These are phyloP conservation scores for Pelobates cultripes DNA, from an alignment of 2,797 vertebrate species.

Conservation along the genomic window DNA sequence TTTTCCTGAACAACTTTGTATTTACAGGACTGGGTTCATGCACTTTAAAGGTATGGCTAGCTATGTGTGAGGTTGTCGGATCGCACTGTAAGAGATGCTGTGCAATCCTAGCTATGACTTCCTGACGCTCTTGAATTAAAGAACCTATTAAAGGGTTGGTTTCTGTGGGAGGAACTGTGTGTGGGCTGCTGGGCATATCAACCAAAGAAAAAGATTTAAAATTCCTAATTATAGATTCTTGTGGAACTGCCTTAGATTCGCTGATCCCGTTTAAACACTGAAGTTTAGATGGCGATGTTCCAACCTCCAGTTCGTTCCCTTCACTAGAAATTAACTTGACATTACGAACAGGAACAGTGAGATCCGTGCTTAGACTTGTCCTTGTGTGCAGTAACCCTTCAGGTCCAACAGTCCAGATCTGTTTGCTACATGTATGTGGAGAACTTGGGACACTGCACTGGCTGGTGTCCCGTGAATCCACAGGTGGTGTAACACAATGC, in stretches of 20 bases:
- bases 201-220: slow-evolving; percentile 86
- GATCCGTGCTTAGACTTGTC: slow-evolving; percentile 65
- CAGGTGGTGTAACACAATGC: slow-evolving; percentile 68
- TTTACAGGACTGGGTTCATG: slow-evolving; percentile 67
- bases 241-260: slow-evolving; percentile 69
- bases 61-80: slow-evolving; percentile 82
- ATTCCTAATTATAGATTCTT: slow-evolving; percentile 76
- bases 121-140: slow-evolving; percentile 93
- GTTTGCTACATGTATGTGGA: slow-evolving; percentile 75
- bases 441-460: slow-evolving; percentile 71
- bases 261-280: slow-evolving; percentile 71
- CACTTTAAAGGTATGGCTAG: slow-evolving; percentile 76
- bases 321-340: slow-evolving; percentile 79
- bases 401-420: slow-evolving; percentile 73
- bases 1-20: slow-evolving; percentile 79
- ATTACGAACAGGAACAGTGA: slow-evolving; percentile 76
- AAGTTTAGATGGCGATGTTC: slow-evolving; percentile 71
- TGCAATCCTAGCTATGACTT: slow-evolving; percentile 96
- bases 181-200: slow-evolving; percentile 73
- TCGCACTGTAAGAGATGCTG: slow-evolving; percentile 96
- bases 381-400: slow-evolving; percentile 66
- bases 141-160: slow-evolving; percentile 92
- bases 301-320: slow-evolving; percentile 72
- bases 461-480: slow-evolving; percentile 69
- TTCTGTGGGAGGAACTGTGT: slow-evolving; percentile 77